These are phyloP conservation scores for Sphaerodactylus townsendi DNA, from an alignment of 2,113 vertebrate genomes.

Conservation along the genomic window DNA sequence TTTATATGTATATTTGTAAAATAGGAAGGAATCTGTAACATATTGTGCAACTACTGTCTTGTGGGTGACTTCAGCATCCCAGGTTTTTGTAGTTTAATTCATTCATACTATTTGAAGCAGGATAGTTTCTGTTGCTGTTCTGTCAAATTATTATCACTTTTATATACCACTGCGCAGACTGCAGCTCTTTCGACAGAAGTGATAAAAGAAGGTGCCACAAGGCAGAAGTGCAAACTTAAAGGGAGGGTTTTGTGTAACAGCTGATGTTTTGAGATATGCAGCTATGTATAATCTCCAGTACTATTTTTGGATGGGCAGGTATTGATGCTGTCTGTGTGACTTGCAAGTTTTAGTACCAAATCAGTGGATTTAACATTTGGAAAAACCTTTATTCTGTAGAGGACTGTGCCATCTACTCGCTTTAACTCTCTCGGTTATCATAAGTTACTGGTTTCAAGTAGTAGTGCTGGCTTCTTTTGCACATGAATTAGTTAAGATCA, in stretches of 20 bases:
- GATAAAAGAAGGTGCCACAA: not conserved
- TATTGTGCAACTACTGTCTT: not conserved
- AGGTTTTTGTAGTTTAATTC: not conserved
- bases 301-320: not conserved
- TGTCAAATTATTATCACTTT: not conserved
- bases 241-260: not conserved
- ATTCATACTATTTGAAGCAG: not conserved
- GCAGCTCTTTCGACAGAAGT: not conserved
- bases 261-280: not conserved
- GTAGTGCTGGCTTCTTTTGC: not conserved
- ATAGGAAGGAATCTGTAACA: not conserved
- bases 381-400: not conserved
- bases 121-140: not conserved
- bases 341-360: not conserved
- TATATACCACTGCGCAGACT: not conserved
- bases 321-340: not conserved
- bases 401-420: not conserved
- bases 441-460: not conserved
- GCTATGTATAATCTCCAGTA: not conserved
- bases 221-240: not conserved
- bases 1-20: slow-evolving; percentile 4
- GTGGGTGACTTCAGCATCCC: not conserved
- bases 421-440: not conserved
- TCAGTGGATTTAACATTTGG: not conserved
- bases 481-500: not conserved